Base-by-base conservation (phyloP, 2,888 invertebrate species). In the Resseliella maxima region DNA sequence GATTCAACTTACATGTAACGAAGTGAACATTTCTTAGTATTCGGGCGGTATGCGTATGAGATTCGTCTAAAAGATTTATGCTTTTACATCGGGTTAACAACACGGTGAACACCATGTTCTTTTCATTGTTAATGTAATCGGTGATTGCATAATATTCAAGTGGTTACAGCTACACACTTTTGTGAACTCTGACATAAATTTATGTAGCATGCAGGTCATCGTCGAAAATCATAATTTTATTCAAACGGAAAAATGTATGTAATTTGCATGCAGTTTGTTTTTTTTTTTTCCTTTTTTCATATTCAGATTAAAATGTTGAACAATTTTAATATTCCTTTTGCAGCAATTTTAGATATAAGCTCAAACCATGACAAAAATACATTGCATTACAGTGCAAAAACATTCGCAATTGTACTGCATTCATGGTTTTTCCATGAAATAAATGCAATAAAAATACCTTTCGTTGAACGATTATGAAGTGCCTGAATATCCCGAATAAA, bases 41-140 rank as follows among this genome's bases (percentile, higher is more conserved):
- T 50, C 50, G 12, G 41, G 5, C 41, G 41, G 41, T 50, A 18
- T 50, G 15, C 27, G 59, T 59, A 0, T 59, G 50, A 50, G 50
- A 6, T 24, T 21, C 0, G 24, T 5, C 24, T 1, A 21, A 81
- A 36, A 81, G 36, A 81, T 36, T 81, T 36, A 81, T 81, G 81
- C 81, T 36, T 36, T n/a, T 21, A 36, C 81, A 36, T 83, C 83
- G 83, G 83, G 3, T 38, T 83, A 83, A 83, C 83, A 21, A n/a
- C 24, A 21, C 41, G 24, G 36, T 24, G 83, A 38, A 83, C 38
- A 83, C 24, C n/a, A 38, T 38, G 36, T 72, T 72, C 59, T 72
- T 18, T 72, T 35, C 15, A n/a, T 8, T 72, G 36, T 72, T 35
- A 59, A 59, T 72, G 38, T 38, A 21, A 31, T 15, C 72, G 72